Evolutionary conservation across 2,113 vertebrate species (phyloP).

Genomic region (Eudyptes chrysolophus): DNA sequence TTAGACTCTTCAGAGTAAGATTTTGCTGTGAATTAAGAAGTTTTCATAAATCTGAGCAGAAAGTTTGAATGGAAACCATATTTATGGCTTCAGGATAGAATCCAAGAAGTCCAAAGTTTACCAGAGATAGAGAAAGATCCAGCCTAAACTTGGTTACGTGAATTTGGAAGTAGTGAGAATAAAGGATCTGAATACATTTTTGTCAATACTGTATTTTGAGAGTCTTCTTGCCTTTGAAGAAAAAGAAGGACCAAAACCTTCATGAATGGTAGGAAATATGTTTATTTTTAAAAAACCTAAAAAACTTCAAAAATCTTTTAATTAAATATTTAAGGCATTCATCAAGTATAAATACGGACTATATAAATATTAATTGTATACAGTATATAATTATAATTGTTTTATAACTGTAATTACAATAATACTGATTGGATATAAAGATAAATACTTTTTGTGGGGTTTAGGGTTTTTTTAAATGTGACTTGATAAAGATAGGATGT

Average conservation of each 20-base stretch:
- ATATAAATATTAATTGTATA: background rate
- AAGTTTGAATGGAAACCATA: background rate
- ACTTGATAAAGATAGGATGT: background rate
- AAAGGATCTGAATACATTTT: background rate
- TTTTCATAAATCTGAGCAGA: background rate
- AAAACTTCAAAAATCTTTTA: fast-evolving
- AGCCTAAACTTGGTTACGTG: background rate
- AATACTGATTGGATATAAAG: background rate
- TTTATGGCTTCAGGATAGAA: background rate
- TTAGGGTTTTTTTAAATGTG: background rate
- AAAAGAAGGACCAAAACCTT: background rate
- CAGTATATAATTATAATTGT: background rate
- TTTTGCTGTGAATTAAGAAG: background rate
- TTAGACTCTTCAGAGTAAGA: background rate
- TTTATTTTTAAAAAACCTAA: background rate
- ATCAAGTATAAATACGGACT: background rate
- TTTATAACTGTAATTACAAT: background rate
- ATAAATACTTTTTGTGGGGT: background rate
- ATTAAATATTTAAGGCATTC: background rate
- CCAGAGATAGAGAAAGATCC: background rate
- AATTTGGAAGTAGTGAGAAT: background rate
- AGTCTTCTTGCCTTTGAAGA: background rate
- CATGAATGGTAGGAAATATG: background rate
- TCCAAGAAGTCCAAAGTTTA: background rate
- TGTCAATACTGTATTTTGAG: background rate